These are phyloP conservation scores for Bombyx mori DNA, from an alignment of 1,140 invertebrate genomes.

Conservation along the genomic window DNA sequence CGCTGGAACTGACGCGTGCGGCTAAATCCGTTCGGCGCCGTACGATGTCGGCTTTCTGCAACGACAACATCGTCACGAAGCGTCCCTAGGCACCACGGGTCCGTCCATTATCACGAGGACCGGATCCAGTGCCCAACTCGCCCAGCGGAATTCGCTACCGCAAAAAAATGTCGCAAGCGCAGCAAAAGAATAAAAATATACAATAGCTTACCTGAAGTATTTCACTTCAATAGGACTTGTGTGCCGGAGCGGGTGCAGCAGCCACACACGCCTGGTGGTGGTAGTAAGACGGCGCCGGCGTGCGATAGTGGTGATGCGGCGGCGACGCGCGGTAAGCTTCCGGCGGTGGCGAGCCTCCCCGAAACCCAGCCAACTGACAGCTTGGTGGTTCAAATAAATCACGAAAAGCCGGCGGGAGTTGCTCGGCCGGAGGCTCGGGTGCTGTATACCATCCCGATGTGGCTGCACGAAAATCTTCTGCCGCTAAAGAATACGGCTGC, in stretches of 20 bases:
- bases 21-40: slow-evolving; percentile 66
- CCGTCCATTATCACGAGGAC: slow-evolving; percentile 34
- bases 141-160: slow-evolving; percentile 53
- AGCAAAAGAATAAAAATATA: slow-evolving; percentile 18
- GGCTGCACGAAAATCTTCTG: slow-evolving; percentile 69
- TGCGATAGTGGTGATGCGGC: slow-evolving; percentile 61
- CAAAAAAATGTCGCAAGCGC: slow-evolving; percentile 36
- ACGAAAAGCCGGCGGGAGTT: slow-evolving; percentile 52
- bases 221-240: slow-evolving; percentile 62
- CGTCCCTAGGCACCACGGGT: slow-evolving; percentile 27
- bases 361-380: slow-evolving; percentile 73
- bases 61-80: slow-evolving; percentile 63
- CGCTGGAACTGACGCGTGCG: slow-evolving; percentile 57
- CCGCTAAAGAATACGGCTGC: slow-evolving; percentile 68
- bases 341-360: slow-evolving; percentile 68
- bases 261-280: slow-evolving; percentile 71
- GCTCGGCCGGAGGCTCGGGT: slow-evolving; percentile 70
- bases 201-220: slow-evolving; percentile 44
- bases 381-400: slow-evolving; percentile 68
- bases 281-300: slow-evolving; percentile 65
- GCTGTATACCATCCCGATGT: slow-evolving; percentile 73
- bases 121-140: slow-evolving; percentile 35
- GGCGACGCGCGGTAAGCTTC: slow-evolving; percentile 66
- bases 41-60: slow-evolving; percentile 61
- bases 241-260: slow-evolving; percentile 50